Percentiles rank a stretch among this genome's conserved stretches.
phyloP scores from a whole-genome alignment of 2,888 invertebrate species.

The Dasysyrphus albostriatus region DNA sequence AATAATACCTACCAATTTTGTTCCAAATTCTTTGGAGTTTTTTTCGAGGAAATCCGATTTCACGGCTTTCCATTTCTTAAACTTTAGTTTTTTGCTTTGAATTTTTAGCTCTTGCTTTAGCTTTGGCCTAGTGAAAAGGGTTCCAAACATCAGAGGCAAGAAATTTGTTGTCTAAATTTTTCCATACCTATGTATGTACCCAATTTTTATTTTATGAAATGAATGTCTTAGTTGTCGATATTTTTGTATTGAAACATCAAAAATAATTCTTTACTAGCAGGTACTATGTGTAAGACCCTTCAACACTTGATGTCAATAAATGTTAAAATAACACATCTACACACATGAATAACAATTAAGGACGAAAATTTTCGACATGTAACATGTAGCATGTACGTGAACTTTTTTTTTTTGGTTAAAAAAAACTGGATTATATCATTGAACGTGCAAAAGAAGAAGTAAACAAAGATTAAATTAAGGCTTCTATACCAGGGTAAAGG shows the following conservation, averaged over 20 bases:
- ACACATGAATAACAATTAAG: constrained; percentile 1
- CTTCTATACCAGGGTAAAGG: constrained; percentile 10
- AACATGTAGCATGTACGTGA: not conserved
- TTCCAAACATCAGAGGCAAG: no score
- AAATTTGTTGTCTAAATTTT: no score
- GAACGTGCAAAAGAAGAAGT: constrained; percentile 59
- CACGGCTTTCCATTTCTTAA: no score
- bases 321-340: not conserved
- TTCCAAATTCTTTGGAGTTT: no score
- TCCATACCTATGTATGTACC: no score
- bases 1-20: no score
- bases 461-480: constrained; percentile 50
- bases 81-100: no score
- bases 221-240: not conserved
- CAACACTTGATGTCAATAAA: not conserved
- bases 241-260: not conserved
- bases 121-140: no score
- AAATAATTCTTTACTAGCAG: not conserved
- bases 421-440: constrained; percentile 51
- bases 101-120: no score
- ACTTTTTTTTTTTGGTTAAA: constrained; percentile 17
- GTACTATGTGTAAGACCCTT: no score
- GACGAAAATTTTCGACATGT: not conserved
- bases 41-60: no score
- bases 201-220: not conserved